Evolutionary conservation across 2,888 invertebrate genomes (phyloP).

Genomic region (Pristionchus maxplancki): DNA sequence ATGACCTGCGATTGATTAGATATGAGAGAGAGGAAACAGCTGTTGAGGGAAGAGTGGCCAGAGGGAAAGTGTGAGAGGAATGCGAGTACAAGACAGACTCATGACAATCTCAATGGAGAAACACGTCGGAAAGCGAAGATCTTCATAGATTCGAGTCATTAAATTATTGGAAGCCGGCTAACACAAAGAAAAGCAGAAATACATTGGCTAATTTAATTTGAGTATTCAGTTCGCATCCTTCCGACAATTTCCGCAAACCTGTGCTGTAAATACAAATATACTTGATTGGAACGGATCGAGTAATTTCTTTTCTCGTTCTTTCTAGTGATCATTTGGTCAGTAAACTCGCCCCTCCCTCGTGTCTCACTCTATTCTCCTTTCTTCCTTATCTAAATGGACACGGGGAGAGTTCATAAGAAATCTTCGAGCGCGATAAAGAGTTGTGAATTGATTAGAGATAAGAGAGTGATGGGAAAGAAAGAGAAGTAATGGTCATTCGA

Average conservation of each 20-base stretch:
- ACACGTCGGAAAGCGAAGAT: not conserved
- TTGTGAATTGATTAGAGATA: slow-evolving; percentile 15
- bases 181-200: no score
- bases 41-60: slow-evolving; percentile 3
- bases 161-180: no score
- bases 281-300: no score
- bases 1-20: slow-evolving; percentile 38
- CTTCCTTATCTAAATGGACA: not conserved
- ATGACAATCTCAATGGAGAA: not conserved
- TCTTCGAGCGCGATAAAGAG: not conserved
- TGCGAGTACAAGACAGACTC: not conserved
- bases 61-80: not conserved
- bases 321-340: not conserved
- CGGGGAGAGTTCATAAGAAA: not conserved
- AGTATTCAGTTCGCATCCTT: no score
- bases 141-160: no score
- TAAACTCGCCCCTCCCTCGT: not conserved
- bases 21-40: not conserved
- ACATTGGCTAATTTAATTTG: no score
- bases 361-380: not conserved
- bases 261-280: no score
- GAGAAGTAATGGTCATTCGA: not conserved
- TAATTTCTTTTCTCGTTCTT: not conserved
- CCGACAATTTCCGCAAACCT: no score
- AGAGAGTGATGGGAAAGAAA: not conserved